phyloP scores from a whole-genome alignment of 2,888 invertebrate genomes.

The Rotaria macrura region DNA sequence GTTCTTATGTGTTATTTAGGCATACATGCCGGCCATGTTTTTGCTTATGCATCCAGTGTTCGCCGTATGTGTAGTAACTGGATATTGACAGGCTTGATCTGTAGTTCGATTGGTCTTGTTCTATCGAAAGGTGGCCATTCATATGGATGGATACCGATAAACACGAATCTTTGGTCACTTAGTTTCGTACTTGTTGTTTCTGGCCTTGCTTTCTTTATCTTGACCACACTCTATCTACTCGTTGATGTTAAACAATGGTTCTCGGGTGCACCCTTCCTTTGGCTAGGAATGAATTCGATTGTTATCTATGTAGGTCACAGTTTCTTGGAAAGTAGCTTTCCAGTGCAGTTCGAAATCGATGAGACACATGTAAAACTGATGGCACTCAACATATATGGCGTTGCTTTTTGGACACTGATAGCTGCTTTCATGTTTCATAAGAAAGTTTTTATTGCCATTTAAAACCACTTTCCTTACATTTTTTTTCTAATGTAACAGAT shows the following conservation, averaged over 20 bases:
- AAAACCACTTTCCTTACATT: conserved; percentile 38
- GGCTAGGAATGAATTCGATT: conserved; percentile 82
- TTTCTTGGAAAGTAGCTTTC: conserved; percentile 65
- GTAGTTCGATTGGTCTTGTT: neutral
- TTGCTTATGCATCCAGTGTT: neutral
- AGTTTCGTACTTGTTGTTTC: conserved; percentile 69
- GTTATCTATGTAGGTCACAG: conserved; percentile 76
- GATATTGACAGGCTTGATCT: neutral
- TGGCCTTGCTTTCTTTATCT: conserved; percentile 63
- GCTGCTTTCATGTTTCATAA: conserved; percentile 67
- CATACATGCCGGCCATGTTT: conserved; percentile 60
- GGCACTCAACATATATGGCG: conserved; percentile 64
- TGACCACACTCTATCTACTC: conserved; percentile 64
- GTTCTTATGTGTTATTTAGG: conserved; percentile 44
- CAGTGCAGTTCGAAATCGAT: conserved; percentile 54
- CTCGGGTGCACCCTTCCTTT: conserved; percentile 77
- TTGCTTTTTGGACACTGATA: conserved; percentile 64
- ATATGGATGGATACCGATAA: conserved; percentile 74
- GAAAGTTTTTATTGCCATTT: conserved; percentile 63
- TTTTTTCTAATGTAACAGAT: too few relatives aligned
- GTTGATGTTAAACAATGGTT: conserved; percentile 66
- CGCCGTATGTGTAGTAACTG: neutral
- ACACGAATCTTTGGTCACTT: conserved; percentile 72
- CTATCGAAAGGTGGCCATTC: conserved; percentile 45
- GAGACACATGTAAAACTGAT: conserved; percentile 61